Conservation (phyloP, 92 coral and sea anemone genomes). For the Siderastrea radians region DNA sequence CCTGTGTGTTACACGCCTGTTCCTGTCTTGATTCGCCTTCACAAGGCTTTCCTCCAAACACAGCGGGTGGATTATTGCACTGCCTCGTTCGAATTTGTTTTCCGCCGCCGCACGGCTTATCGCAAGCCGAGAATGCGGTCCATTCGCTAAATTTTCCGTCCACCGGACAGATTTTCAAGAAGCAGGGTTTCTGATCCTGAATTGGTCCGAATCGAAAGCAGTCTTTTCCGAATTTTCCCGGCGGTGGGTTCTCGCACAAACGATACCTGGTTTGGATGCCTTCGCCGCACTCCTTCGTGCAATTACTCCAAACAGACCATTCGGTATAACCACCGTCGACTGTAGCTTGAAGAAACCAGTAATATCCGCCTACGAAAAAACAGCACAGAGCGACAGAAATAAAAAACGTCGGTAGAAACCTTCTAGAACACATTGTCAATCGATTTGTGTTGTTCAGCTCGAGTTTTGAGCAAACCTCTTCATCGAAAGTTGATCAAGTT, state of each 20-base stretch:
- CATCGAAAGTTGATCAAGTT: not conserved
- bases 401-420: slow-evolving; percentile 7
- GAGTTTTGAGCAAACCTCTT: not conserved
- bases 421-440: slow-evolving; percentile 30
- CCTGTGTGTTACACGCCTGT: slow-evolving; percentile 9
- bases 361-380: slow-evolving; percentile 1
- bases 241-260: slow-evolving; percentile 64
- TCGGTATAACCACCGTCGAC: slow-evolving; percentile 50
- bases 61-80: slow-evolving; percentile 59
- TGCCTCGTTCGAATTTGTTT: slow-evolving; percentile 18
- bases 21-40: slow-evolving; percentile 16
- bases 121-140: slow-evolving; percentile 22
- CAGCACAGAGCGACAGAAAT: slow-evolving; percentile 23
- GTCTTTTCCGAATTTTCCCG: slow-evolving; percentile 62
- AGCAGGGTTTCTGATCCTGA: slow-evolving; percentile 28
- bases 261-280: slow-evolving; percentile 68
- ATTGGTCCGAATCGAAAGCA: slow-evolving; percentile 47
- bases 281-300: slow-evolving; percentile 67
- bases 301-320: slow-evolving; percentile 75
- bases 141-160: slow-evolving; percentile 46
- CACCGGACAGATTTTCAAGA: slow-evolving; percentile 49
- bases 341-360: slow-evolving; percentile 16
- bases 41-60: slow-evolving; percentile 50
- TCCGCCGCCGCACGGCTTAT: slow-evolving; percentile 50
- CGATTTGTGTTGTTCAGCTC: not conserved